A percentile compares a stretch with the other conserved stretches of the same genome.
These are phyloP conservation scores for Geodia barretti DNA, from an alignment of 37 sponge, comb jelly and placozoan genomes.

Conservation along the genomic window DNA sequence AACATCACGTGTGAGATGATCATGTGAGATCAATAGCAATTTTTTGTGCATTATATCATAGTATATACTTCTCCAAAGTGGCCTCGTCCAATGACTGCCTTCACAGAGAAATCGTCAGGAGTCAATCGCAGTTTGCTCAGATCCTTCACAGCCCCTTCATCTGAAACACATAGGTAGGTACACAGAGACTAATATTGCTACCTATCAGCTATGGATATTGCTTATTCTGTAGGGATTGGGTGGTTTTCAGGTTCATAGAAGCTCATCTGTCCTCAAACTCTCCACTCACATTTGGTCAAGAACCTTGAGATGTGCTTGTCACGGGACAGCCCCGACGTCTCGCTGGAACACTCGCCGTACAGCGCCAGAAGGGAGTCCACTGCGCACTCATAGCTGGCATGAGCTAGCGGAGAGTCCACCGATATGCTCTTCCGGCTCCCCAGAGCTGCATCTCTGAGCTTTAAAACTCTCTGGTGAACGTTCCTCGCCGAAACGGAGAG, in stretches of 20 bases:
- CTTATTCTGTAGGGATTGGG: not conserved
- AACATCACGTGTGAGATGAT: too few species aligned
- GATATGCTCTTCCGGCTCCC: conserved; percentile 17
- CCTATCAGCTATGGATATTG: not conserved
- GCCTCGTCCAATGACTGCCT: conserved; percentile 87
- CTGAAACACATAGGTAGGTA: too few species aligned
- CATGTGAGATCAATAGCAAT: too few species aligned
- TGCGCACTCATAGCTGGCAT: conserved; percentile 51
- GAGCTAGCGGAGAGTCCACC: conserved; percentile 30
- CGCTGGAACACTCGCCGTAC: conserved; percentile 47
- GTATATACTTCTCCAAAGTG: conserved; percentile 95
- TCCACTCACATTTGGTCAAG: conserved; percentile 52
- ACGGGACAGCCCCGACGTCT: conserved; percentile 14
- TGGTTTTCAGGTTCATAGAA: not conserved
- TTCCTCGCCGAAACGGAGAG: too few species aligned
- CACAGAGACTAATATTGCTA: not conserved
- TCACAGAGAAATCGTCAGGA: conserved; percentile 83
- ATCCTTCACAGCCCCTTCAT: conserved; percentile 59
- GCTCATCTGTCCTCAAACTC: too few species aligned
- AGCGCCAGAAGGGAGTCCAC: conserved; percentile 66
- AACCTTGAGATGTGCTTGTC: conserved; percentile 54
- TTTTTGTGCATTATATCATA: not conserved
- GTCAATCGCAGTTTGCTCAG: conserved; percentile 68
- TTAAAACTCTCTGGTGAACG: conserved; percentile 39
- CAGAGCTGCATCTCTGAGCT: conserved; percentile 49